Evolutionary conservation across 37 sponge, comb jelly and placozoan genomes (phyloP), one percentile per base, ranked within the genome.

Genomic region (Haliclona indistincta): DNA sequence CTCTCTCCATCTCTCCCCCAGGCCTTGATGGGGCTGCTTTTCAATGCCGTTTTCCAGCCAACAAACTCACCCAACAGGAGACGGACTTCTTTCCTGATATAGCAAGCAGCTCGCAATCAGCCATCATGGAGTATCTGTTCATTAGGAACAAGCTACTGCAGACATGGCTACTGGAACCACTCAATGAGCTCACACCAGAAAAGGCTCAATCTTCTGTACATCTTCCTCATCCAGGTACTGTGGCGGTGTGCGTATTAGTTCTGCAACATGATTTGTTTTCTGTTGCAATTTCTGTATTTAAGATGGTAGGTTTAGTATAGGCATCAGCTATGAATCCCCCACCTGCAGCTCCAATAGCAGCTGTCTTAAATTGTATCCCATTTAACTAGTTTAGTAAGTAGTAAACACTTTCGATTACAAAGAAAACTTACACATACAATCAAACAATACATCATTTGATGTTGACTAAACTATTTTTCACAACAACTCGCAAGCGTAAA

Each of bases 1-100:
- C 65, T 64, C 4, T 3, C 11, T 32, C 2, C 7, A 25, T 25
- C n/a, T 58, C 6, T 70, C 63, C 47, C 41, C 10, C n/a, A 93
- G 96, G 88, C 40, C 56, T 97, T 29, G 97, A 97, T 58, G 88
- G 87, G 38, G 94, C 97, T 28, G 97, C 97, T 8, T 90, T 93
- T 64, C 83, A 88, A 32, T 90, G 97, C 73, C 68, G 97, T 0
- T 80, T 97, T 67, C 90, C 94, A 1, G 85, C 94, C 55, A 82
- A 87, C 43, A 81, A 84, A 52, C 64, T 97, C 66, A 97, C 91
- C 28, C 84, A 87, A 62, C 91, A 90, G 84, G 97, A 97, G 68
- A 74, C 74, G 58, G 87, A 84, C 33, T 86, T 78, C 52, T 97
- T 97, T 77, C 65, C 86, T 4, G 94, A 97, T 52, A 77, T 93